Percentiles rank a stretch among this genome's conserved stretches.
Evolutionary conservation across 35 echinoderm and acorn worm species (phyloP).

Genomic region (Ptychodera flava): DNA sequence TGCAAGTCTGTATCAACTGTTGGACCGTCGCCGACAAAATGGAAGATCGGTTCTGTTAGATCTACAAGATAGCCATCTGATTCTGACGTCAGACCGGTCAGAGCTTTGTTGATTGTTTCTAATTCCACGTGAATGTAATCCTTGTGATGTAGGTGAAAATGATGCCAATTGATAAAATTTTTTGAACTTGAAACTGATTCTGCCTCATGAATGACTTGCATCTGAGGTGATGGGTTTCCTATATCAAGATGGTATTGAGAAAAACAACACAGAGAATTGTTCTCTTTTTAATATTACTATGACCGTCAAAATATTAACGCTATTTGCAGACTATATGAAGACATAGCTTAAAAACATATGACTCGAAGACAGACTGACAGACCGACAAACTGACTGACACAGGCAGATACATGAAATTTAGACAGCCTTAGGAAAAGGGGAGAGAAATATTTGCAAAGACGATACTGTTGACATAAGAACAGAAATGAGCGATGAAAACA

Average conservation of each 20-base stretch:
- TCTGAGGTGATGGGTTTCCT: too few species aligned
- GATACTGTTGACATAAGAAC: too few species aligned
- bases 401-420: too few species aligned
- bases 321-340: neutral
- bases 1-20: slow-evolving; percentile 16
- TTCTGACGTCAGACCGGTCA: neutral
- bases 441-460: too few species aligned
- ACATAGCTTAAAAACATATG: neutral
- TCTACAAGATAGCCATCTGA: slow-evolving; percentile 34
- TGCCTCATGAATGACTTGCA: slow-evolving; percentile 43
- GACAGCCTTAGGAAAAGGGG: too few species aligned
- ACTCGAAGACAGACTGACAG: neutral
- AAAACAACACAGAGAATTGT: neutral
- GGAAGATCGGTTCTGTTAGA: slow-evolving; percentile 27
- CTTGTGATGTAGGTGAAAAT: slow-evolving; percentile 41
- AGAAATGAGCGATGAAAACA: slow-evolving; percentile 21
- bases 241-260: too few species aligned
- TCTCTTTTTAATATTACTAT: neutral
- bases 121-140: slow-evolving; percentile 29
- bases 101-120: slow-evolving; percentile 27
- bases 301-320: neutral
- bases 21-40: slow-evolving; percentile 22
- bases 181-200: slow-evolving; percentile 16
- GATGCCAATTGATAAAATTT: slow-evolving; percentile 39
- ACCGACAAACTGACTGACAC: too few species aligned